A percentile compares a stretch with the other conserved stretches of the same genome.
Evolutionary conservation across 1,140 invertebrate genomes (phyloP).

Genomic region (Semibalanus balanoides): DNA sequence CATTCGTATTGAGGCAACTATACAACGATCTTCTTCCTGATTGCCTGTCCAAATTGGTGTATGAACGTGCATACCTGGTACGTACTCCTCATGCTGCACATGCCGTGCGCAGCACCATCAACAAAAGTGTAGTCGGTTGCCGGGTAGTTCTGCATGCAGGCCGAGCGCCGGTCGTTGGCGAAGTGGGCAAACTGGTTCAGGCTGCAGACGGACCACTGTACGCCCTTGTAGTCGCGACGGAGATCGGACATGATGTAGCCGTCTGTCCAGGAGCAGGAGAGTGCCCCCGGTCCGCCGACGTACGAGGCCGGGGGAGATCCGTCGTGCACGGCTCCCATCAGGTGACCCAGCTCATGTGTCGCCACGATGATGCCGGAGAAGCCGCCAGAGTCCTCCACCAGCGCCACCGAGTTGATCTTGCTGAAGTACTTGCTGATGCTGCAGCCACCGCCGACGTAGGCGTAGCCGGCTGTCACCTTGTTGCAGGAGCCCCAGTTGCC

Average conservation of each 20-base stretch:
- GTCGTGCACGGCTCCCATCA: conserved; percentile 13
- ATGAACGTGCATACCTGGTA: no score
- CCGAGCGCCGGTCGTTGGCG: conserved; percentile 3
- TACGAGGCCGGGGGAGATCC: conserved; percentile 7
- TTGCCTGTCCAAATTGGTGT: no score
- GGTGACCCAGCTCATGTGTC: conserved; percentile 14
- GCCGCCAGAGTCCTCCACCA: conserved; percentile 13
- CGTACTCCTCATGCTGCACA: no score
- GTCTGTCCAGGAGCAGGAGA: conserved; percentile 10
- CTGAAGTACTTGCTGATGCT: not conserved
- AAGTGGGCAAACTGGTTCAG: no score
- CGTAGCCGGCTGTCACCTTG: conserved; percentile 9
- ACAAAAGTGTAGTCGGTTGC: no score
- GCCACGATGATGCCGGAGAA: conserved; percentile 15
- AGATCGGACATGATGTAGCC: no score
- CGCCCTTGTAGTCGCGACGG: no score
- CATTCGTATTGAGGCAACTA: no score
- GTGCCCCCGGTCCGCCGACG: conserved; percentile 9
- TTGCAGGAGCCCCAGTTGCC: not conserved
- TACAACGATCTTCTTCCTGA: no score
- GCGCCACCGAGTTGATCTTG: conserved; percentile 5
- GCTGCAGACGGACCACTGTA: no score
- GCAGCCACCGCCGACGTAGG: conserved; percentile 10
- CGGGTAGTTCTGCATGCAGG: not conserved
- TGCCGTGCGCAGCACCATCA: no score